phyloP scores from a whole-genome alignment of 1,140 invertebrate species.

The Brachionus sp. region DNA sequence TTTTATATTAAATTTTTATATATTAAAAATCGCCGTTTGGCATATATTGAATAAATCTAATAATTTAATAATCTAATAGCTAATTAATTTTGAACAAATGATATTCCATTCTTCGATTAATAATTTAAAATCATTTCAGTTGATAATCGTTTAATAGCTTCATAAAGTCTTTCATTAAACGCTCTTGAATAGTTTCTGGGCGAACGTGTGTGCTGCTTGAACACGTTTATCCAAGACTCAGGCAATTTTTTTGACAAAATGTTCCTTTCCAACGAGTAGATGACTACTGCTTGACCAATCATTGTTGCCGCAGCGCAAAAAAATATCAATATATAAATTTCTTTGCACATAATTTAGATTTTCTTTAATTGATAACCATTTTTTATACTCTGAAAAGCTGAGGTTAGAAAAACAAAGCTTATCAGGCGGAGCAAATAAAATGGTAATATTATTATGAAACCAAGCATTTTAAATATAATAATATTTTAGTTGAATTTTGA shows the following conservation, averaged over 20 bases:
- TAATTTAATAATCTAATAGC: too few species aligned
- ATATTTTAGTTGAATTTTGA: neutral
- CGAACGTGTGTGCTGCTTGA: neutral
- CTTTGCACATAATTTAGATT: neutral
- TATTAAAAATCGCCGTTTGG: too few species aligned
- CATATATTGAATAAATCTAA: too few species aligned
- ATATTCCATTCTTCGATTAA: too few species aligned
- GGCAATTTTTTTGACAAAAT: neutral
- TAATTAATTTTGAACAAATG: too few species aligned
- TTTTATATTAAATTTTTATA: too few species aligned
- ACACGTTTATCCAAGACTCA: neutral
- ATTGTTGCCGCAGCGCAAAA: neutral
- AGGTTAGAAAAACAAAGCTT: neutral
- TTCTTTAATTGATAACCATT: neutral
- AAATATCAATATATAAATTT: neutral
- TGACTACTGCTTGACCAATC: neutral
- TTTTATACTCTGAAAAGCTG: neutral
- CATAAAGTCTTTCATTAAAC: neutral
- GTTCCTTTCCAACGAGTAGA: neutral
- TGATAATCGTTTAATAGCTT: neutral
- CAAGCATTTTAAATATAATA: neutral
- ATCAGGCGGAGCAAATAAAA: neutral
- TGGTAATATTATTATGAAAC: neutral
- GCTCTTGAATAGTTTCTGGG: neutral
- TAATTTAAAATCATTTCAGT: neutral